Percentiles rank a stretch among this genome's conserved stretches.
These are phyloP conservation scores for Laticauda laticaudata DNA, from an alignment of 2,113 vertebrate species.

Conservation along the genomic window DNA sequence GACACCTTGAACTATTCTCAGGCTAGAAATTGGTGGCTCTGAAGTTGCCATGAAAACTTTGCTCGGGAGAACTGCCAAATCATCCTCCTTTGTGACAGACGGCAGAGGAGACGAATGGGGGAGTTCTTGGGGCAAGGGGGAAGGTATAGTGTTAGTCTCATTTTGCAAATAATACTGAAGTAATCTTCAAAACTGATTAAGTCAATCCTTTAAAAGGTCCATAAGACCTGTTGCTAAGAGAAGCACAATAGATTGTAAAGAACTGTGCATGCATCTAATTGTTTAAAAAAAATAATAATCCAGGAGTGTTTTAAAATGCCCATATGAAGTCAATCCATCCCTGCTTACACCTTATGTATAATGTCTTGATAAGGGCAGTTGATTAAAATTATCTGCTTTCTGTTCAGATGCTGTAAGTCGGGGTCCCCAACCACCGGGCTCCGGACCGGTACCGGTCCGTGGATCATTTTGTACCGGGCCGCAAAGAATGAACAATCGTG, in stretches of 20 bases:
- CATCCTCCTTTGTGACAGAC: background rate
- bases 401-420: background rate
- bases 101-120: background rate
- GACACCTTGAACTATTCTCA: background rate
- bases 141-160: background rate
- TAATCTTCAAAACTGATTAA: background rate
- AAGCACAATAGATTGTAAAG: background rate
- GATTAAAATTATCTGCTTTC: background rate
- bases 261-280: background rate
- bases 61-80: background rate
- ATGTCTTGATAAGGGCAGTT: background rate
- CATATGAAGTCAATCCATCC: background rate
- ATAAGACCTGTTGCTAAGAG: background rate
- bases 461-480: too few species aligned
- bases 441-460: too few species aligned
- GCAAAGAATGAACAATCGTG: too few species aligned
- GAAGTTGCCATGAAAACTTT: background rate
- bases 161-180: background rate
- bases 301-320: background rate
- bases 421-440: too few species aligned
- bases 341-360: background rate
- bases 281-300: background rate
- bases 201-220: background rate
- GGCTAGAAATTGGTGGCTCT: background rate
- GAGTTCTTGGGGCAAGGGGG: background rate